Evolutionary conservation across 2,113 vertebrate species (phyloP), one percentile per base, ranked within the genome.

Genomic region (Xerus inauris): DNA sequence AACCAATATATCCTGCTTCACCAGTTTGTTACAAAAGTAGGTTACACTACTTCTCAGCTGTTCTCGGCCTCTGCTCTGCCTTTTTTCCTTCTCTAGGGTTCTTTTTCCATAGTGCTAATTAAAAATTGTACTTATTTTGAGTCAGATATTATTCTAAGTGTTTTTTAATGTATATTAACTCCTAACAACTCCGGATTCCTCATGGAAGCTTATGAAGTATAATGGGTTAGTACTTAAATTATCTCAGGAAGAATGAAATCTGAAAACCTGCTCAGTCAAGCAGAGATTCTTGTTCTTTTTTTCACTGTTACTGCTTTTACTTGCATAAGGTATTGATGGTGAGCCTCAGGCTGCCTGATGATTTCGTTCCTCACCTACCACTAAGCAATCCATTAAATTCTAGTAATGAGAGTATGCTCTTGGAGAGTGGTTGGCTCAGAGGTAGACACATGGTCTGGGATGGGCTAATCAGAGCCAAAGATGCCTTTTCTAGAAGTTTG

Each of bases 1-100:
- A 94, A 69, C 90, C 30, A 51, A 85, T 82, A 79, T 73, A 79
- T 86, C 95, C 81, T 76, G 83, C 22, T 87, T 95, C 8, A 94
- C 96, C 84, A 87, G 95, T 96, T 93, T 75, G 69, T 91, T 94
- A 47, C 79, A 96, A 80, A 94, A 90, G 71, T 76, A 67, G 79
- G 42, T 75, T 93, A 87, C 49, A 75, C 45, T 92, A 40, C 49
- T 94, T 82, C 86, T 42, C 24, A 96, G 28, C 24, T 67, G 0
- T 76, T 64, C 14, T 54, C 17, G 26, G 45, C 35, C 32, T 51
- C 69, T 45, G 40, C 65, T 72, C 92, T 89, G 14, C 28, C 42
- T 54, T 81, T 71, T 51, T 64, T 47, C 22, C 11, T 77, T 71
- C 57, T 92, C 35, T 12, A 59, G 71, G 51, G n/a, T 13, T 35